phyloP scores from a whole-genome alignment of 2,113 vertebrate species.

The Cariama cristata region DNA sequence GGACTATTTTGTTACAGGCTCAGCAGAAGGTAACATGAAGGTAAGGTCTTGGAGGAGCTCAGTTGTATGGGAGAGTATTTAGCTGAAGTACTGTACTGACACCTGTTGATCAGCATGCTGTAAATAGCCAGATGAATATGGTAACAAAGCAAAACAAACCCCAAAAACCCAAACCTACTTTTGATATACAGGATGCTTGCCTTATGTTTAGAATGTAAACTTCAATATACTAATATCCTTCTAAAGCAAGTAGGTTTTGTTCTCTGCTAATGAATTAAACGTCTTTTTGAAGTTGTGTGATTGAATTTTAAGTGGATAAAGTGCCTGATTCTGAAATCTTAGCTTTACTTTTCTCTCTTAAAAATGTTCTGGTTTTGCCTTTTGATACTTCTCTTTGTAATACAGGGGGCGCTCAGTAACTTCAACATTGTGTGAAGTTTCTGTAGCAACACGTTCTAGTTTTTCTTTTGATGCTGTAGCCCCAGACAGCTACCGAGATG shows the following conservation, averaged over 20 bases:
- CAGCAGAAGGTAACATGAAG: conserved; percentile 98
- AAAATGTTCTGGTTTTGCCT: background rate
- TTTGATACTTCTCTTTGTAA: background rate
- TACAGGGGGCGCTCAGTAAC: background rate
- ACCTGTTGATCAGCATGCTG: background rate
- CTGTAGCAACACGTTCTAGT: background rate
- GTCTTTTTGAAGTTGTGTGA: background rate
- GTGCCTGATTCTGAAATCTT: background rate
- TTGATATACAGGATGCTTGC: background rate
- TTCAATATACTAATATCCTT: background rate
- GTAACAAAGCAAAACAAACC: background rate
- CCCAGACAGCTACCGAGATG: background rate
- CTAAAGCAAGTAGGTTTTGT: background rate
- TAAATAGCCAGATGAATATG: background rate
- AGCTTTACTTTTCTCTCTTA: background rate
- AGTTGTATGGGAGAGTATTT: background rate
- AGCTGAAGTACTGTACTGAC: background rate
- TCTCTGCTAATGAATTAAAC: background rate
- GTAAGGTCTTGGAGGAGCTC: conserved; percentile 64
- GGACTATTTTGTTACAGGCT: conserved; percentile 95
- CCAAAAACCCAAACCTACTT: background rate
- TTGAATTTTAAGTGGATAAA: background rate
- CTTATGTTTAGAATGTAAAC: background rate
- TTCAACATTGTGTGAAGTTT: background rate
- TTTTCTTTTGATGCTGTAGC: background rate